These are phyloP conservation scores for Tipula confusa DNA, from an alignment of 2,888 invertebrate genomes.

Conservation along the genomic window DNA sequence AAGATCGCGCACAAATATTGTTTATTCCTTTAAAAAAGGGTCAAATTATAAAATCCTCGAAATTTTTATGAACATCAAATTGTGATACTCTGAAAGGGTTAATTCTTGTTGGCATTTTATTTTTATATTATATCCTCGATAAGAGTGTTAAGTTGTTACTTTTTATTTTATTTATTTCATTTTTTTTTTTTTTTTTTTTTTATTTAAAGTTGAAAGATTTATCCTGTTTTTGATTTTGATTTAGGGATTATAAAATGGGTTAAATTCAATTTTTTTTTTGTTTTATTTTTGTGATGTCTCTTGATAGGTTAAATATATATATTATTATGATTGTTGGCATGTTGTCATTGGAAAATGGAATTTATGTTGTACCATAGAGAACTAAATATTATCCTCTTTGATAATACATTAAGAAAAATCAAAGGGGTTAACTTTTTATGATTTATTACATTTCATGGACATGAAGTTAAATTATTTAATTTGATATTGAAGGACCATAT, in stretches of 20 bases:
- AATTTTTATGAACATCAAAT: neutral
- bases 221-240: constrained; percentile 20
- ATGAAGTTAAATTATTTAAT: no score
- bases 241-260: constrained; percentile 20
- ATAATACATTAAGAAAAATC: neutral
- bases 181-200: neutral
- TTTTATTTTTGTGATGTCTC: neutral
- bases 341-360: neutral
- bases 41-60: neutral
- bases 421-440: neutral
- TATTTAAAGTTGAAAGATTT: constrained; percentile 10
- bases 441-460: neutral
- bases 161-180: constrained; percentile 20
- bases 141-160: constrained; percentile 20
- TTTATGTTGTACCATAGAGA: neutral
- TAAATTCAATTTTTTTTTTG: neutral
- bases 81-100: constrained; percentile 12
- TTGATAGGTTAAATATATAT: neutral
- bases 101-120: constrained; percentile 4
- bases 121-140: neutral
- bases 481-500: no score
- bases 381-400: neutral
- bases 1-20: neutral
- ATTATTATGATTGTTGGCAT: constrained; percentile 20
- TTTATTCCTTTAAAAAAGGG: neutral